Evolutionary conservation across 1,140 invertebrate species (phyloP), one percentile per base, ranked within the genome.

Genomic region (Spodoptera litura): DNA sequence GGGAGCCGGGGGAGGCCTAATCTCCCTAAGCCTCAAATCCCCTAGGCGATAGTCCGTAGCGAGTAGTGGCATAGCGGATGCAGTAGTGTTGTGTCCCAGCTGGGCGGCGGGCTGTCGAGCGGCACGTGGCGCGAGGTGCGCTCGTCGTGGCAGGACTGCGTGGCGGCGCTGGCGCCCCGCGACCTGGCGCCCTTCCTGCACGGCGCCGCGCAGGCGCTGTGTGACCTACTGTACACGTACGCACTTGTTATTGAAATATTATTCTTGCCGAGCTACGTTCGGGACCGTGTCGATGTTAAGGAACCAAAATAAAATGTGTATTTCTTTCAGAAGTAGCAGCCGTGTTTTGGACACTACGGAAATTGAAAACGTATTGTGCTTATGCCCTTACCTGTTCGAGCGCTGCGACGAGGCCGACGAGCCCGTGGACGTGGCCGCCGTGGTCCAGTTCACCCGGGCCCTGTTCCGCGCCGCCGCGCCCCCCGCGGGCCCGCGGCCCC

Each of bases 351-450:
- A 89, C 71, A 66, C 86, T 2, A 20, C 61, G 4, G 68, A 77
- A 9, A 86, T 91, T 12, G 87, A 89, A 31, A 84, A 87, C 79
- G 80, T 87, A 2, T 82, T 83, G 9, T 85, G 84, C 0, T 61
- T 90, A 3, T 87, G 85, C 35, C 83, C 85, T 1, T 66, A 87
- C 64, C 56, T 86, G 0, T n/a, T 87, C 9, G 53, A 44, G n/a
- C 38, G 59, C 0, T 44, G 55, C 73, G 11, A 64, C 9, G 70
- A 79, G 10, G 27, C 64, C 6, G 51, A 52, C 4, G 35, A 15
- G 10, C 59, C 66, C 10, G 70, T 49, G 9, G 78, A 82, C 49
- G 2, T 31, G 0, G 13, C 55, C 2, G 73, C 83, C 8, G 38
- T 87, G 3, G 52, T 64, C 3, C 35, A 52, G 3, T 80, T 85